phyloP scores from a whole-genome alignment of 2,797 vertebrate genomes.

The Characodon lateralis region DNA sequence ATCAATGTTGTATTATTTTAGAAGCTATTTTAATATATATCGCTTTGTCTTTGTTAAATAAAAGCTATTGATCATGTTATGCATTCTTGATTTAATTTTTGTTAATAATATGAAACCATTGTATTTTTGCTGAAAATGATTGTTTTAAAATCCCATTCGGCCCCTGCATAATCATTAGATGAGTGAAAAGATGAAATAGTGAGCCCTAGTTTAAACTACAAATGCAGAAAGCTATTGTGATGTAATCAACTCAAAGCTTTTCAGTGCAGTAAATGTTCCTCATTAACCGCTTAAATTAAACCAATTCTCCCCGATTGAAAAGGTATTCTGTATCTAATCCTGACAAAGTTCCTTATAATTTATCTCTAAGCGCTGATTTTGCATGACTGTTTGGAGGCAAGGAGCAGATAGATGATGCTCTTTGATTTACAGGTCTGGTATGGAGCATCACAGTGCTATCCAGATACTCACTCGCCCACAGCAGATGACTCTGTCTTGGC shows the following conservation, averaged over 20 bases:
- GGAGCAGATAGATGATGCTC: constrained; percentile 41
- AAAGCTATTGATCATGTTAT: neutral
- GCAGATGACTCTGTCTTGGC: constrained; percentile 29
- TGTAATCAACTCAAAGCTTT: neutral
- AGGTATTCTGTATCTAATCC: neutral
- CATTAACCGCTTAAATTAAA: constrained; percentile 11
- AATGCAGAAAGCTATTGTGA: constrained; percentile 8
- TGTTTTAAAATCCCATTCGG: neutral
- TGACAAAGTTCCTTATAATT: neutral
- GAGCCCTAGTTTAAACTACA: neutral
- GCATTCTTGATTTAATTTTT: neutral
- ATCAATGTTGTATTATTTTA: neutral
- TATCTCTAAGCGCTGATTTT: neutral
- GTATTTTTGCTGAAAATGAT: neutral
- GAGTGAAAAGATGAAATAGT: constrained; percentile 6
- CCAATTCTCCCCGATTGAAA: constrained; percentile 5
- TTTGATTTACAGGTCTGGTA: constrained; percentile 43
- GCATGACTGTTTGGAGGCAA: constrained; percentile 9
- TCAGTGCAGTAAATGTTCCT: constrained; percentile 7
- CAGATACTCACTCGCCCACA: constrained; percentile 52
- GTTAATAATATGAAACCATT: neutral
- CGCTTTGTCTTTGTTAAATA: neutral
- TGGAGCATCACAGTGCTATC: constrained; percentile 31
- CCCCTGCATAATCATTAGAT: neutral
- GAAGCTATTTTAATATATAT: neutral